These are phyloP conservation scores for Hippolais icterina DNA, from an alignment of 2,113 vertebrate genomes.

Conservation along the genomic window DNA sequence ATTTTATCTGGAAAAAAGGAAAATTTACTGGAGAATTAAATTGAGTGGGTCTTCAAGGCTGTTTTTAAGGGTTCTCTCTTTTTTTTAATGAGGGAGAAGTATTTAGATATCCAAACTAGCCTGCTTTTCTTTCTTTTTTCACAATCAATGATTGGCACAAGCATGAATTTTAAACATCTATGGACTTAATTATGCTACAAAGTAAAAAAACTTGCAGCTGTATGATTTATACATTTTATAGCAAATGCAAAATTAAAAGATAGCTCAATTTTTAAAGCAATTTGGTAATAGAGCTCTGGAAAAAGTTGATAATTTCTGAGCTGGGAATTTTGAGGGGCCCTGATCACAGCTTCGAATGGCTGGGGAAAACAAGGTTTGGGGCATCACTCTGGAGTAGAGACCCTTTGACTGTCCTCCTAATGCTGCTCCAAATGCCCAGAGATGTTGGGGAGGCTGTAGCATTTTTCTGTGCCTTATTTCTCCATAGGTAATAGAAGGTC, in stretches of 20 bases:
- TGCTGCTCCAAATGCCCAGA: not conserved
- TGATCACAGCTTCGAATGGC: not conserved
- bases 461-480: not conserved
- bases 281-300: not conserved
- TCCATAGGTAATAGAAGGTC: rapidly evolving
- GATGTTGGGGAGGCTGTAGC: not conserved
- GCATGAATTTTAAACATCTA: not conserved
- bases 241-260: not conserved
- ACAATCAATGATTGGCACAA: not conserved
- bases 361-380: not conserved
- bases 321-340: not conserved
- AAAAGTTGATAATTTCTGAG: not conserved
- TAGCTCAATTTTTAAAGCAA: not conserved
- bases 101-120: not conserved
- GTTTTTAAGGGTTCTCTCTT: not conserved
- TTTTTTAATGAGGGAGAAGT: not conserved
- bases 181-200: not conserved
- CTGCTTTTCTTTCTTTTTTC: not conserved
- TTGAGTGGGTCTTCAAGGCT: not conserved
- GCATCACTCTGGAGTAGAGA: not conserved
- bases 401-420: not conserved
- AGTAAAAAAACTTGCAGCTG: not conserved
- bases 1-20: constrained; percentile 16
- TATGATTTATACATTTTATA: not conserved
- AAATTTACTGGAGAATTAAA: not conserved